Evolutionary conservation across 2,113 vertebrate species (phyloP), one percentile per base, ranked within the genome.

Genomic region (Colistium nudipinnis): DNA sequence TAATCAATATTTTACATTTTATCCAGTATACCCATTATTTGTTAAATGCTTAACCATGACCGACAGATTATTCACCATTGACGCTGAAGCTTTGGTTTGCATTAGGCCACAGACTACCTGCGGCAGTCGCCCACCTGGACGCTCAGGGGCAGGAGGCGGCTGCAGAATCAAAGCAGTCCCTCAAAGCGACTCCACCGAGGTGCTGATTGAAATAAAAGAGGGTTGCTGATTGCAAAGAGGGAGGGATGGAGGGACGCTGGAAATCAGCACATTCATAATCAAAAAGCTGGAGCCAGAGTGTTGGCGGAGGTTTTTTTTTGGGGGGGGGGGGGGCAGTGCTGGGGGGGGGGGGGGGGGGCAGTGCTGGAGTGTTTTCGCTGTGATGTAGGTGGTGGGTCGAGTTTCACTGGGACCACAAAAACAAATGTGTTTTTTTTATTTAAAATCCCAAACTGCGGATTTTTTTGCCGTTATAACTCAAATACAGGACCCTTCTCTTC

Each of bases 191-290:
- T 71, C 59, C 43, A 45, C 67, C 47, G 57, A 74, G 78, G 62
- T 30, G 72, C 62, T 87, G 87, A 86, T 83, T 90, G 83, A 68
- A 84, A 76, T 75, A 24, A 72, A 87, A 73, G 65, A 81, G 45
- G 31, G 17, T 16, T 17, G 22, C 75, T 91, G 89, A 90, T 90
- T 91, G 85, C 73, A 6, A 59, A 36, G 9, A 4, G 43, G 44
- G 44, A 24, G 2, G 20, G 7, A 16, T 13, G 36, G 49, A 52
- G 52, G 52, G 33, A 74, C 70, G 43, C 45, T 64, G 53, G 17
- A 83, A 89, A 89, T 90, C 86, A 88, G 86, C 47, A 43, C 74
- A 80, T 85, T 91, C 39, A 86, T 48, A 87, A 85, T 82, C 81
- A 78, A 71, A 63, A 67, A 74, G 20, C 63, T 25, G 52, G 61